Evolutionary conservation across 2,888 invertebrate genomes (phyloP), one percentile per base, ranked within the genome.

Genomic region (Troglohyphantes excavatus): DNA sequence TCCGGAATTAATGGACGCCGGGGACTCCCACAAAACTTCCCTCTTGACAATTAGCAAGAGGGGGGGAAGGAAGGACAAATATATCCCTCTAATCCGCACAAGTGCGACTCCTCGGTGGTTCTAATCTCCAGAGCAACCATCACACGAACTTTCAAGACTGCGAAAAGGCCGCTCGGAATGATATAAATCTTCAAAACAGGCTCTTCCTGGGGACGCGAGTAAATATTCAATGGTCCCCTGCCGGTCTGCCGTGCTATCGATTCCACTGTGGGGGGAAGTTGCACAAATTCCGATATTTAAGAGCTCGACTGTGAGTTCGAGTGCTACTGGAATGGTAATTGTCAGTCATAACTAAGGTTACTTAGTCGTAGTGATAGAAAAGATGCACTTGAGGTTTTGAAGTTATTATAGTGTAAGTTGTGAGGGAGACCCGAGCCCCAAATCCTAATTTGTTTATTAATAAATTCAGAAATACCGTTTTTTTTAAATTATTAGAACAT

Each of bases 141-240:
- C 59, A 2, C 0, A 59, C 17, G 23, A 65, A 13, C 3, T 59
- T n/a, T 6, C 59, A 33, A 33, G 3, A 9, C 9, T 33, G n/a
- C 13, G 19, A 59, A 17, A 7, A 59, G 9, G 26, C 17, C 13
- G 26, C 6, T 26, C 23, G 65, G 0, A 17, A 26, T 65, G 65
- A 65, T 65, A 65, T 65, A 65, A 65, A 65, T 65, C 65, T 65
- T 65, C 65, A 65, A 65, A 65, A 65, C 65, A 65, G 13, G 26
- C 19, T 17, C 26, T 11, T 26, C 23, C 21, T 5, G 65, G 0
- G 65, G 59, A 17, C n/a, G n/a, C 7, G 59, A 6, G 59, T 59
- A 21, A 9, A 59, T 17, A 59, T 59, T 59, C 59, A 59, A 21
- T 19, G 59, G n/a, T 21, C 59, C n/a, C 6, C 59, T 19, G 59